phyloP scores from a whole-genome alignment of 2,888 invertebrate genomes.

The Xanthorhoe designata region DNA sequence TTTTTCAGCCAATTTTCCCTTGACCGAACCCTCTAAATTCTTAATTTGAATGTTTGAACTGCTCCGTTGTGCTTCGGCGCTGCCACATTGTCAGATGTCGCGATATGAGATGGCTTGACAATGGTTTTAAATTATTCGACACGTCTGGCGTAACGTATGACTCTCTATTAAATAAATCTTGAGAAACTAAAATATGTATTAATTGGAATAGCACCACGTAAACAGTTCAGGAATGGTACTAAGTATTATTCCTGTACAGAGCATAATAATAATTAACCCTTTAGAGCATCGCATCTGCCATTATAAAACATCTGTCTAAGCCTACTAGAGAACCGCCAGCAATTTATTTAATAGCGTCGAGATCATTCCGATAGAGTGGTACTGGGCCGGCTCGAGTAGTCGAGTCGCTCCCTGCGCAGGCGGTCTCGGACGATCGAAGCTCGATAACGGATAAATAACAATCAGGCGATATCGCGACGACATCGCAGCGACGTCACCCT shows the following conservation, averaged over 20 bases:
- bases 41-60: conserved; percentile 59
- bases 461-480: conserved; percentile 70
- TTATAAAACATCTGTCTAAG: conserved; percentile 45
- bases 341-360: conserved; percentile 60
- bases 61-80: conserved; percentile 64
- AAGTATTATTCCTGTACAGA: not conserved
- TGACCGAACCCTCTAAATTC: conserved; percentile 59
- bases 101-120: conserved; percentile 50
- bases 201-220: not conserved
- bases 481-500: conserved; percentile 58
- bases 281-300: conserved; percentile 31
- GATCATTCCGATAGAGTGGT: conserved; percentile 58
- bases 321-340: conserved; percentile 48
- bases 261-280: conserved; percentile 17
- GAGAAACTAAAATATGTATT: not conserved
- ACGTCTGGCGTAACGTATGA: conserved; percentile 36
- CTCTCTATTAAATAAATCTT: conserved; percentile 25
- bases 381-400: conserved; percentile 40
- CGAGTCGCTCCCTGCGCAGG: conserved; percentile 58
- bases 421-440: conserved; percentile 60
- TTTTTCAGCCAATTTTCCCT: conserved; percentile 29
- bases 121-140: conserved; percentile 48
- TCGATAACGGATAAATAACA: conserved; percentile 75
- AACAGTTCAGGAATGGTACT: not conserved
- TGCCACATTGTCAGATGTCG: conserved; percentile 69